A percentile compares a stretch with the other conserved stretches of the same genome.
These are phyloP conservation scores for Griposia aprilina DNA, from an alignment of 2,888 invertebrate species.

Conservation along the genomic window DNA sequence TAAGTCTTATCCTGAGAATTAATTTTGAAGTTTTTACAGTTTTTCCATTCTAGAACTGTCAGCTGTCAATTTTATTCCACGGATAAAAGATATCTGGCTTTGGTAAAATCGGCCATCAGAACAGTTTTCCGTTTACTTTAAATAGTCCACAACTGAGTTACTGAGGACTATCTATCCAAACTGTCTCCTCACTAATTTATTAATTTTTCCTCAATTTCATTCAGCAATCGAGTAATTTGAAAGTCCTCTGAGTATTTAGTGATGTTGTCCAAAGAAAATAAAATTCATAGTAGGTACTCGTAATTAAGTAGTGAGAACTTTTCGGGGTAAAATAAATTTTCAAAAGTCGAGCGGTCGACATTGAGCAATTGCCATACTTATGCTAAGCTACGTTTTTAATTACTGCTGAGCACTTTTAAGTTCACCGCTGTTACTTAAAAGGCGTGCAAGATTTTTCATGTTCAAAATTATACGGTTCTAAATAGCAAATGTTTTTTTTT, in stretches of 20 bases:
- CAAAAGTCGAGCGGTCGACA: slow-evolving; percentile 79
- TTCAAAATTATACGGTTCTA: slow-evolving; percentile 48
- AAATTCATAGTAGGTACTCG: slow-evolving; percentile 59
- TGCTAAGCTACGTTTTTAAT: slow-evolving; percentile 86
- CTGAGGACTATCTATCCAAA: slow-evolving; percentile 28
- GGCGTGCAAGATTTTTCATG: slow-evolving; percentile 74
- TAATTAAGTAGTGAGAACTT: slow-evolving; percentile 70
- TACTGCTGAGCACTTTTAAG: slow-evolving; percentile 83
- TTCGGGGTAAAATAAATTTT: slow-evolving; percentile 74
- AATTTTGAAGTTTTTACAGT: too few species aligned
- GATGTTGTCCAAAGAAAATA: slow-evolving; percentile 51
- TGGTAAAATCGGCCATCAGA: too few species aligned
- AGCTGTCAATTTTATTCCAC: too few species aligned
- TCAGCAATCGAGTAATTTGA: slow-evolving; percentile 44
- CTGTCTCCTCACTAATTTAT: slow-evolving; percentile 25
- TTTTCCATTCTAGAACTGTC: too few species aligned
- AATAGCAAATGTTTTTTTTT: not conserved
- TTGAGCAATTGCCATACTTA: slow-evolving; percentile 87
- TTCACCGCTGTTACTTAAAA: slow-evolving; percentile 74
- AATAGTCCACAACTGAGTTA: slow-evolving; percentile 4
- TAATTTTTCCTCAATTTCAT: slow-evolving; percentile 39
- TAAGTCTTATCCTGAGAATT: too few species aligned
- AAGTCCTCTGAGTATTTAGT: slow-evolving; percentile 47
- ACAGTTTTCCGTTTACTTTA: slow-evolving; percentile 16
- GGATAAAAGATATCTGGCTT: too few species aligned